Evolutionary conservation across 1,140 invertebrate genomes (phyloP), one percentile per base, ranked within the genome.

Genomic region (Arctopsyche grandis): DNA sequence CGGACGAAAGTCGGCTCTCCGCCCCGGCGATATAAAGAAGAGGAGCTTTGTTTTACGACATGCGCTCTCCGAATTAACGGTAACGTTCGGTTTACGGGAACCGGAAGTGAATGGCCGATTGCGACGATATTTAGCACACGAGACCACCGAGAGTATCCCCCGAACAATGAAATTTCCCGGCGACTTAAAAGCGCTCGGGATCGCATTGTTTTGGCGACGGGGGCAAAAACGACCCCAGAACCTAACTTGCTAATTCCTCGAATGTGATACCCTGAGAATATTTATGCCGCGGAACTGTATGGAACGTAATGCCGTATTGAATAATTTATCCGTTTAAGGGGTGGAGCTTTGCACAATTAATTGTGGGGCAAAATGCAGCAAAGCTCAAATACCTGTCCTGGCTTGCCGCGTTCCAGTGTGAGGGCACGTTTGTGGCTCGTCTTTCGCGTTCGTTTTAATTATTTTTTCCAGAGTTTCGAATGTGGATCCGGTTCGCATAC

Each of bases 281-380:
- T 38, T 1, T 38, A 38, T 38, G 7, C 29, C 29, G 29, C 7
- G 29, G 7, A 7, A 38, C 29, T 38, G 29, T 38, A 38, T 38
- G 29, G 29, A 38, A 1, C 29, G 29, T 38, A 38, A 38, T 38
- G 21, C 56, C 56, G 56, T 60, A 19, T 60, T 60, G 56, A 60
- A 60, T 60, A 60, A 60, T 60, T 60, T 21, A 60, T 60, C 16
- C n/a, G n/a, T 60, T 60, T 60, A 19, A 16, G 56, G 56, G 14
- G 14, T 3, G 52, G 29, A 38, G 29, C 29, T 60, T 60, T 60
- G 56, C 56, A 60, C 9, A 60, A 60, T 60, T 60, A 60, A 60
- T 60, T 21, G 56, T 7, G 29, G 14, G 56, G 21, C 7, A 16
- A 60, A 60, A 16, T 60, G 56, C 56, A 60, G 21, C 16, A 9